Conservation (phyloP, 1,140 invertebrate species). For the Drosophila takahashii region DNA sequence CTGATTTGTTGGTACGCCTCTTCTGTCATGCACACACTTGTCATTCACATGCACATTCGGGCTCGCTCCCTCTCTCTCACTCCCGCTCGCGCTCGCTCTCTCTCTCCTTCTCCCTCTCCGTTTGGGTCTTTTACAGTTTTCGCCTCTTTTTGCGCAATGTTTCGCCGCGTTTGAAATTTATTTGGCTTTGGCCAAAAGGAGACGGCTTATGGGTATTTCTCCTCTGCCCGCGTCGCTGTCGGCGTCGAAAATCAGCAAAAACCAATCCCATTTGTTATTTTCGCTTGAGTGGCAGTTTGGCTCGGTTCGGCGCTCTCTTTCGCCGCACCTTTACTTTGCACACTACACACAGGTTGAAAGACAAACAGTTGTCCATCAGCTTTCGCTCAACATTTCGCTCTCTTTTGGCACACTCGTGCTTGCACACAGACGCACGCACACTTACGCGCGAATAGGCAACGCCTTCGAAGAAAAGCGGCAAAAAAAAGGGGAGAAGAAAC, state of each 20-base stretch:
- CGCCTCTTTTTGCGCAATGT: slow-evolving; percentile 73
- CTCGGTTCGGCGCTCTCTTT: slow-evolving; percentile 63
- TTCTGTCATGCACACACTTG: slow-evolving; percentile 84
- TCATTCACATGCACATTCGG: slow-evolving; percentile 34
- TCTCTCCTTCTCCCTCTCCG: slow-evolving; percentile 8
- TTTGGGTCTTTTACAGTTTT: slow-evolving; percentile 29
- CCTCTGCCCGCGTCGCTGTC: slow-evolving; percentile 40
- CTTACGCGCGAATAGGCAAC: slow-evolving; percentile 48
- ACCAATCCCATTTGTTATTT: slow-evolving; percentile 85
- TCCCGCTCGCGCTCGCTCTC: slow-evolving; percentile 30
- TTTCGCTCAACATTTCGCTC: slow-evolving; percentile 73
- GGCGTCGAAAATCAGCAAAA: slow-evolving; percentile 83
- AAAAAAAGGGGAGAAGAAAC: slow-evolving; percentile 12
- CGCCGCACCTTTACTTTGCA: slow-evolving; percentile 27
- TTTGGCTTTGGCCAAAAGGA: slow-evolving; percentile 85
- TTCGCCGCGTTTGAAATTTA: slow-evolving; percentile 82
- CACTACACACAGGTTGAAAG: slow-evolving; percentile 17
- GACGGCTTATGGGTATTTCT: slow-evolving; percentile 84
- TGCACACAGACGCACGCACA: slow-evolving; percentile 7
- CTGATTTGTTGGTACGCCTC: slow-evolving; percentile 84
- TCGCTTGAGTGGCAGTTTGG: slow-evolving; percentile 84
- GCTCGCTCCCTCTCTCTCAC: slow-evolving; percentile 22
- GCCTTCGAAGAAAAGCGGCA: slow-evolving; percentile 67
- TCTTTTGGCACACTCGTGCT: slow-evolving; percentile 35
- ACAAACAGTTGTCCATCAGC: slow-evolving; percentile 60